phyloP scores from a whole-genome alignment of 1,140 invertebrate genomes.

The Pogonognathellus flavescens region DNA sequence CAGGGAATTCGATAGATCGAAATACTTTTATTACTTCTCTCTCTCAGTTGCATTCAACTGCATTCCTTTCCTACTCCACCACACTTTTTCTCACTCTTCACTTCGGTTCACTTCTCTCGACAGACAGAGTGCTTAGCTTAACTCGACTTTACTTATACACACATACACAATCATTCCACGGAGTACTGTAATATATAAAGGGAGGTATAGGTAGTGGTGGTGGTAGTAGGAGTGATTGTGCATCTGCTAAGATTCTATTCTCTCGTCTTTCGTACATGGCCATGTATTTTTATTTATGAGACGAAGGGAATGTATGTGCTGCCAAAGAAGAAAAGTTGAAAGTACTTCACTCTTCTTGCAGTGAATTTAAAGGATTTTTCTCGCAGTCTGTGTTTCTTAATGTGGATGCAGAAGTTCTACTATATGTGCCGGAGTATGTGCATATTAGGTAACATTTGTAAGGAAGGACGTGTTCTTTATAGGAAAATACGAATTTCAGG shows the following conservation, averaged over 20 bases:
- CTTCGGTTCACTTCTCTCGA: conserved; percentile 11
- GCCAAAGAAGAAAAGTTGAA: conserved; percentile 23
- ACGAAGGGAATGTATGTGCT: conserved; percentile 23
- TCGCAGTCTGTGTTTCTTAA: neutral
- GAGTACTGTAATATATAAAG: too few relatives aligned
- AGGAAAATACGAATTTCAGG: neutral
- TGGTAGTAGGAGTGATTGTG: neutral
- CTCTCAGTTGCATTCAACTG: conserved; percentile 33
- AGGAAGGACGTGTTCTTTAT: too few relatives aligned
- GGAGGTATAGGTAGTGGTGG: too few relatives aligned
- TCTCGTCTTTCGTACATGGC: neutral
- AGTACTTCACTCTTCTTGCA: conserved; percentile 6
- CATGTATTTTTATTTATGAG: conserved; percentile 20
- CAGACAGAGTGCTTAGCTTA: neutral
- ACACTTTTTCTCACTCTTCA: conserved; percentile 39
- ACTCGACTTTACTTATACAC: too few relatives aligned
- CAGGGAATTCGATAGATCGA: conserved; percentile 32
- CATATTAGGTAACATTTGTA: too few relatives aligned
- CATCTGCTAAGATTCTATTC: conserved; percentile 15
- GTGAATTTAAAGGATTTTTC: neutral
- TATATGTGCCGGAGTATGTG: neutral
- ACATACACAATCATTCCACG: too few relatives aligned
- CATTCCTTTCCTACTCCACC: conserved; percentile 22
- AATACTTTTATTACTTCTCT: conserved; percentile 45
- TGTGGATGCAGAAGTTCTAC: neutral